Percentiles rank a stretch among this genome's conserved stretches.
These are phyloP conservation scores for Amazona ochrocephala DNA, from an alignment of 2,797 vertebrate genomes.

Conservation along the genomic window DNA sequence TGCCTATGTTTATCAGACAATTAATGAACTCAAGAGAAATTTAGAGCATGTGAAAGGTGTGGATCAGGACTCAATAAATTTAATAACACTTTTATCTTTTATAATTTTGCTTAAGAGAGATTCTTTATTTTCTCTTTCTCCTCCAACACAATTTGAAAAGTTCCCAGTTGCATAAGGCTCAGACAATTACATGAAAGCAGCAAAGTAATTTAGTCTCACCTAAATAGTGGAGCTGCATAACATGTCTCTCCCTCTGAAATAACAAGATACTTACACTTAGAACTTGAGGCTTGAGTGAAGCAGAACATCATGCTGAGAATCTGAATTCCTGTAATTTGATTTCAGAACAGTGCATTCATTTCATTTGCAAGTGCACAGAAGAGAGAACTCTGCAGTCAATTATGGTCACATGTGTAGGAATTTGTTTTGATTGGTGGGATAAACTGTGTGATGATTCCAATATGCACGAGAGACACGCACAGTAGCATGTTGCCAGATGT, in stretches of 20 bases:
- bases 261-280: constrained; percentile 28
- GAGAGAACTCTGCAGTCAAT: constrained; percentile 5
- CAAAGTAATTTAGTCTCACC: not conserved
- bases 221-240: not conserved
- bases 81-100: not conserved
- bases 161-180: not conserved
- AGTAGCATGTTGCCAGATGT: not conserved
- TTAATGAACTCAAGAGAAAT: not conserved
- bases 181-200: not conserved
- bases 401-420: constrained; percentile 27
- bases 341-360: constrained; percentile 31
- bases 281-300: constrained; percentile 36
- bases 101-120: not conserved
- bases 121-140: not conserved
- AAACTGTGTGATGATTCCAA: not conserved
- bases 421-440: constrained; percentile 27
- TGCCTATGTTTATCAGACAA: not conserved
- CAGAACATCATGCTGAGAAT: constrained; percentile 38
- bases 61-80: not conserved
- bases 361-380: constrained; percentile 28
- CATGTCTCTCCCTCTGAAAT: not conserved
- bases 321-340: constrained; percentile 59
- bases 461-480: not conserved
- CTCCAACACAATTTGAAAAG: not conserved
- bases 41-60: not conserved